Base-by-base conservation (phyloP, 2,888 invertebrate genomes). In the Xylota segnis region DNA sequence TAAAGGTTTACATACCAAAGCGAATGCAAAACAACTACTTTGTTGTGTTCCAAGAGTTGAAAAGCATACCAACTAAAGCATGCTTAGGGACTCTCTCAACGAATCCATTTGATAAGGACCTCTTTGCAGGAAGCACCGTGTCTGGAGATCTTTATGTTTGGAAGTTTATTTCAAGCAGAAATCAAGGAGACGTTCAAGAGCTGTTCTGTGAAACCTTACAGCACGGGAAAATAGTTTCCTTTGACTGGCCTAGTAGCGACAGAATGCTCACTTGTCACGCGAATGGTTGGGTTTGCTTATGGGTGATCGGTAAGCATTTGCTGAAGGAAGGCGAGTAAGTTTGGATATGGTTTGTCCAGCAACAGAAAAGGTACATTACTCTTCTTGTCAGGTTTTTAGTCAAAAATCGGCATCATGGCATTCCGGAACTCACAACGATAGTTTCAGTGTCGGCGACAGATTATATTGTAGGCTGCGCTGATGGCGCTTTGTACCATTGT, bases 141-240 rank as follows among this genome's bases (percentile, higher is more conserved):
- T 90, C 91, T 52, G 92, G 92, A 0, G 92, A 92, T 68, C 88
- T 92, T 14, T 90, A 90, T 34, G 68, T 92, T 27, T 92, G 92
- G 92, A 86, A 88, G 12, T 91, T 90, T 16, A 77, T 83, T 9
- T 77, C 71, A 10, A 70, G 78, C 10, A 71, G 76, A 47, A 40
- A 56, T 12, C 75, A 87, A 59, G 87, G 83, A 34, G 90, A 90
- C 9, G 86, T 92, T 0, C 88, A 83, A 5, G 91, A 92, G 79
- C 54, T 92, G 0, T 89, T 89, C 59, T 90, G 89, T 40, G 88
- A 89, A 4, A 88, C 89, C 4, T 89, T 90, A 2, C 74, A 89
- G 4, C 88, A 91, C 65, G 91, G 91, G 2, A 89, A 88, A 3
- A 91, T 91, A 12, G 90, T 91, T n/a, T 90, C 89, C 2, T 86